phyloP scores from a whole-genome alignment of 2,888 invertebrate genomes.

The Cephus spinipes region DNA sequence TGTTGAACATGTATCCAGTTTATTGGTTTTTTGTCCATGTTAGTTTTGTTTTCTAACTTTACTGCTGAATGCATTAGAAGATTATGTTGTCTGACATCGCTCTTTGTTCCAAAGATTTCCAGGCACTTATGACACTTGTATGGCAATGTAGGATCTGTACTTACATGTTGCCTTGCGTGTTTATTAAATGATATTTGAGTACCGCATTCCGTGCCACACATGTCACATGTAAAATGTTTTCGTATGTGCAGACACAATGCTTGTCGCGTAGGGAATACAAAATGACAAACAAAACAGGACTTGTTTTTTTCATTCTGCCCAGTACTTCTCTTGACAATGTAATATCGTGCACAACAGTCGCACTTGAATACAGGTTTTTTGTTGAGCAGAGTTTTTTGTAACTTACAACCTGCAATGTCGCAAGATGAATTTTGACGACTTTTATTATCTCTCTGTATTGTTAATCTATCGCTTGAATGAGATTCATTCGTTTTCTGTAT shows the following conservation, averaged over 20 bases:
- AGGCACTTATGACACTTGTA: constrained; percentile 54
- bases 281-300: constrained; percentile 44
- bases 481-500: constrained; percentile 8
- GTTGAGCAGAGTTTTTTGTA: constrained; percentile 32
- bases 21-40: background rate
- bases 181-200: constrained; percentile 38
- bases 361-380: constrained; percentile 34
- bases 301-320: constrained; percentile 27
- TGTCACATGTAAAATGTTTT: constrained; percentile 52
- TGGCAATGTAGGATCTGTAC: constrained; percentile 43
- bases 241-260: constrained; percentile 44
- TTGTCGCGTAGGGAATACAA: constrained; percentile 35
- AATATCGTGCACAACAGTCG: constrained; percentile 39
- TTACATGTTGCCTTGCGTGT: constrained; percentile 48
- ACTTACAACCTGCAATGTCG: constrained; percentile 32
- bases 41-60: constrained; percentile 25
- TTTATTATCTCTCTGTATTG: background rate
- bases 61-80: constrained; percentile 29
- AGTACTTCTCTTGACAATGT: constrained; percentile 29
- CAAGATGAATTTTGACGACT: background rate
- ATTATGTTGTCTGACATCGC: constrained; percentile 43
- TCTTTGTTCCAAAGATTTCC: constrained; percentile 46
- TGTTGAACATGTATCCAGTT: background rate
- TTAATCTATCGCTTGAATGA: background rate
- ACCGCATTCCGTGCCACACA: constrained; percentile 45